Base-by-base conservation (phyloP, 2,888 invertebrate genomes). In the Marasmarcha lunaedactyla region DNA sequence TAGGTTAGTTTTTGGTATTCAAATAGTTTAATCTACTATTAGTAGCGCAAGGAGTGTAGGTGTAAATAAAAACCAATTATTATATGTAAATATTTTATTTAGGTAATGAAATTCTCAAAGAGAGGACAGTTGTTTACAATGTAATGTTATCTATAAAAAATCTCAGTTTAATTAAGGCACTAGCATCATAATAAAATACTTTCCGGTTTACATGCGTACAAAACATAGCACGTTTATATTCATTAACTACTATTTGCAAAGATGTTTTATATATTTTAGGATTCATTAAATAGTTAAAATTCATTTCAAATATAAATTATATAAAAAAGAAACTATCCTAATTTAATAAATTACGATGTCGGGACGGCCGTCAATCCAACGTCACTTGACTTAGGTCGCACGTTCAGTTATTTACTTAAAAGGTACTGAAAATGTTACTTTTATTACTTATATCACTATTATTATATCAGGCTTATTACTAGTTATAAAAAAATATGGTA, bases 371-470 rank as follows among this genome's bases (percentile, higher is more conserved):
- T 78, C 71, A 71, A 73, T 76, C 67, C 73, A 81, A 76, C 77
- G 78, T 72, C 70, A 69, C 71, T 71, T 81, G 83, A 83, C 81
- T 81, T 76, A 79, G 78, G 81, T 79, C 81, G 79, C 81, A 76
- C 73, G 76, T 78, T 81, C 76, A 72, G 76, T 72, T 79, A 71
- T 73, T 77, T 81, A 81, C 77, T 78, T 79, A 76, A 71, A 20
- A 79, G 76, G 74, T 81, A 81, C 78, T 70, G 72, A 69, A 20
- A 78, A 72, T 69, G 60, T 72, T 70, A 74, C 56, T 69, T 70
- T 76, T 77, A 69, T 20, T 20, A 74, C 71, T 20, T 20, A 69
- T 78, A 81, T 65, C 63, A 66, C 76, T 81, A 81, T 63, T 50
- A 71, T 72, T 70, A 73, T 68, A 68, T 74, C 71, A 73, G 67